Base-by-base conservation (phyloP, 2,888 invertebrate genomes). In the Eutolmus rufibarbis region DNA sequence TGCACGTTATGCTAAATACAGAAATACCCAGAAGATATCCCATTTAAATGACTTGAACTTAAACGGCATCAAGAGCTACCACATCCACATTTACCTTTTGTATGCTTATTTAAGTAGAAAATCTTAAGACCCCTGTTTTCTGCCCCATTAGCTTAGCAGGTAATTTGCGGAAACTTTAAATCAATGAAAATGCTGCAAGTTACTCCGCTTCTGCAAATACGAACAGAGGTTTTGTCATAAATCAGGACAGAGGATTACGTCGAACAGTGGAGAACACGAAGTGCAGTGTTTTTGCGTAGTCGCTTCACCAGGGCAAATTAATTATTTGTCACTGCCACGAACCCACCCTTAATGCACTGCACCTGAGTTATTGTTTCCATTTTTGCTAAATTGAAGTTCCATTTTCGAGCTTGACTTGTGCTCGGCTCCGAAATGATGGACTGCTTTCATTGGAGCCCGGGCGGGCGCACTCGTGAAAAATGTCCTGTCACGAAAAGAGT, bases 21-120 rank as follows among this genome's bases (percentile, higher is more conserved):
- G 16, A 57, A 82, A 82, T 40, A 34, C 82, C 82, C 82, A 82
- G 7, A 82, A 66, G 82, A 82, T 82, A 82, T 82, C 82, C 57
- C 57, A 82, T 82, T 82, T 66, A 82, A 81, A 81, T 81, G 81
- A 81, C 56, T 81, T 57, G 56, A 56, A 37, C 82, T 57, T 66
- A 82, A 82, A 57, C 57, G 66, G 57, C 37, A 82, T 57, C 82
- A 82, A 82, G 82, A 37, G 82, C 57, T 66, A 82, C 57, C 40
- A 40, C 40, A 82, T 57, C 40, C 40, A 40, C 40, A 82, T 57
- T 66, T 37, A 82, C 82, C 82, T 82, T 82, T 82, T 82, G 82
- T 81, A 56, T 82, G 82, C 82, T 37, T 37, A 51, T 82, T 82
- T 82, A 57, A 57, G 82, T 66, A 82, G 82, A 82, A 82, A 82